Percentiles rank a stretch among this genome's conserved stretches.
Evolutionary conservation across 1,140 invertebrate genomes (phyloP).

Genomic region (Wasmannia auropunctata): DNA sequence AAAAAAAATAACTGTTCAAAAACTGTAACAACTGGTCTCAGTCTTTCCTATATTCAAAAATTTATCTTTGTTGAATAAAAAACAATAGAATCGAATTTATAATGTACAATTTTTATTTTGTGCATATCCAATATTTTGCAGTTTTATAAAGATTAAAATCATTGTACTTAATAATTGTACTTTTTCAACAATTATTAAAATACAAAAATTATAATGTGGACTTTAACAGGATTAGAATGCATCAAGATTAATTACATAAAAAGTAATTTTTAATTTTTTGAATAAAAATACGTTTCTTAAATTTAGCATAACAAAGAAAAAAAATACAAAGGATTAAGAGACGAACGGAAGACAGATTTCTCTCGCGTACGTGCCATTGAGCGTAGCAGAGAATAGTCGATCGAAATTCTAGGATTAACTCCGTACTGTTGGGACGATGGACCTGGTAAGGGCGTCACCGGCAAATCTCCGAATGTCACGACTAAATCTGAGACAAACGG

Average conservation of each 20-base stretch:
- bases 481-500: slow-evolving; percentile 56
- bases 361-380: slow-evolving; percentile 12
- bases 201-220: too few species aligned
- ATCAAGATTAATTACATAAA: not conserved
- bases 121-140: not conserved
- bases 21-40: too few species aligned
- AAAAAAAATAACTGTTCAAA: too few species aligned
- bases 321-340: not conserved
- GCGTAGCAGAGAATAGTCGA: slow-evolving; percentile 15
- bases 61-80: not conserved
- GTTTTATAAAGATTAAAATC: not conserved
- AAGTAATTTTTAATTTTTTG: not conserved
- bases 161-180: too few species aligned
- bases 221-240: too few species aligned
- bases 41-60: too few species aligned
- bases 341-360: not conserved
- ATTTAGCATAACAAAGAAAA: not conserved
- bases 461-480: slow-evolving; percentile 33
- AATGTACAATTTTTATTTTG: not conserved
- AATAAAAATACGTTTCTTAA: not conserved
- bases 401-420: slow-evolving; percentile 43
- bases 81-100: not conserved
- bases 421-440: slow-evolving; percentile 7
- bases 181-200: not conserved
- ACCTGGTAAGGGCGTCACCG: slow-evolving; percentile 38